Evolutionary conservation across 2,113 vertebrate genomes (phyloP), one percentile per base, ranked within the genome.

Genomic region (Recurvirostra avosetta): DNA sequence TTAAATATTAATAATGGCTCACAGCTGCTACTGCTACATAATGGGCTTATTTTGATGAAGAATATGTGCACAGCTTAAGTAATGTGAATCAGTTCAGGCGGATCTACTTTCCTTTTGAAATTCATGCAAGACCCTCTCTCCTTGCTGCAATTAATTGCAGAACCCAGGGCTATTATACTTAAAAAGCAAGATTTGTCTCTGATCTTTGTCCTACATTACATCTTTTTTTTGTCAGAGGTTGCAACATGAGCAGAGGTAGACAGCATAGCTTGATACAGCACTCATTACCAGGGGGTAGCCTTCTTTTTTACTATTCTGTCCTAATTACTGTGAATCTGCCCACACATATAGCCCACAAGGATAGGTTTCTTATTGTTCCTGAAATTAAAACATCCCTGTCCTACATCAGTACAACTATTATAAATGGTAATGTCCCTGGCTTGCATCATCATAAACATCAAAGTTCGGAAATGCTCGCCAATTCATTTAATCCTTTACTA

Each of bases 1-100:
- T 95, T 93, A 95, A 96, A 96, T 96, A 96, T 96, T 96, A 94
- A 97, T 90, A 86, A 95, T 73, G 71, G 85, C 93, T 94, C 82
- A 76, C 94, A 95, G 94, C 94, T 96, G 87, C 74, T 93, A 15
- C 81, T 58, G 93, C 81, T 62, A 55, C 77, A 86, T 82, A 96
- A 97, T 88, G 71, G 91, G 71, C 62, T 95, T 93, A 79, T 92
- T 95, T 76, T 93, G 96, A 85, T 93, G 81, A 88, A 70, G 71
- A 88, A 66, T 83, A 86, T 38, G 74, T 61, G 77, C 41, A 23
- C 53, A 75, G 85, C 53, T 93, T 90, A 76, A 93, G 70, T 27
- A 94, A 89, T n/a, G 16, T 56, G 53, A 71, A 86, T 15, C 45
- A 82, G 58, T 72, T 88, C 86, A 92, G 53, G 56, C 11, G 25